Percentiles rank a stretch among this genome's conserved stretches.
These are phyloP conservation scores for Darevskia mixta DNA, from an alignment of 2,797 vertebrate species.

Conservation along the genomic window DNA sequence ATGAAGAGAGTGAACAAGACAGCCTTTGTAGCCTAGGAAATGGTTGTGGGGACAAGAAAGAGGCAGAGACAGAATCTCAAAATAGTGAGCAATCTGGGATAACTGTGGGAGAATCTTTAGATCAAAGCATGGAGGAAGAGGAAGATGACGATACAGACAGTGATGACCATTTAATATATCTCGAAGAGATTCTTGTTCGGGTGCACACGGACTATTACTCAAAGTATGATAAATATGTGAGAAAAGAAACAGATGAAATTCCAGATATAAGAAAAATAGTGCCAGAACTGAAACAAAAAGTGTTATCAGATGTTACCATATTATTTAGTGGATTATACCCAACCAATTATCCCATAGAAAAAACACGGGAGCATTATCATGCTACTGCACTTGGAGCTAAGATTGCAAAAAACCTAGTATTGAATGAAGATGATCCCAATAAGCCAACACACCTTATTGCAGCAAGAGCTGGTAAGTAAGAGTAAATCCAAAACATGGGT, in stretches of 20 bases:
- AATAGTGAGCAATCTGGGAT: conserved; percentile 96
- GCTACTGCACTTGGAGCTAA: conserved; percentile 92
- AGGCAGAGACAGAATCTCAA: conserved; percentile 95
- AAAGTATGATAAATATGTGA: conserved; percentile 88
- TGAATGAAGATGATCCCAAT: conserved; percentile 85
- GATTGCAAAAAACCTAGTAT: conserved; percentile 86
- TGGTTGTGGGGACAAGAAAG: conserved; percentile 87
- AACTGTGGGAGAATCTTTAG: conserved; percentile 92
- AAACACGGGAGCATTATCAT: conserved; percentile 94
- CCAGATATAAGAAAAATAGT: conserved; percentile 95
- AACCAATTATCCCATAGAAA: conserved; percentile 94
- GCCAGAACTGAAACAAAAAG: conserved; percentile 91
- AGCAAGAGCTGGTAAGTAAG: conserved; percentile 88
- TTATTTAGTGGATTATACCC: conserved; percentile 96
- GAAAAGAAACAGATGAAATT: conserved; percentile 81
- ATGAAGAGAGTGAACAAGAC: conserved; percentile 81
- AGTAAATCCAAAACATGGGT: neutral
- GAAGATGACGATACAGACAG: conserved; percentile 87
- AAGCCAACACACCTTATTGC: conserved; percentile 93
- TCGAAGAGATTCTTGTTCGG: conserved; percentile 93
- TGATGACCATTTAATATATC: conserved; percentile 95
- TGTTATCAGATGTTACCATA: conserved; percentile 86
- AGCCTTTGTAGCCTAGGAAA: conserved; percentile 87
- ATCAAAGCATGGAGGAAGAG: conserved; percentile 93
- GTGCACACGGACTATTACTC: conserved; percentile 93